Conservation (phyloP, 2,113 vertebrate genomes). For the Microtus ochrogaster region DNA sequence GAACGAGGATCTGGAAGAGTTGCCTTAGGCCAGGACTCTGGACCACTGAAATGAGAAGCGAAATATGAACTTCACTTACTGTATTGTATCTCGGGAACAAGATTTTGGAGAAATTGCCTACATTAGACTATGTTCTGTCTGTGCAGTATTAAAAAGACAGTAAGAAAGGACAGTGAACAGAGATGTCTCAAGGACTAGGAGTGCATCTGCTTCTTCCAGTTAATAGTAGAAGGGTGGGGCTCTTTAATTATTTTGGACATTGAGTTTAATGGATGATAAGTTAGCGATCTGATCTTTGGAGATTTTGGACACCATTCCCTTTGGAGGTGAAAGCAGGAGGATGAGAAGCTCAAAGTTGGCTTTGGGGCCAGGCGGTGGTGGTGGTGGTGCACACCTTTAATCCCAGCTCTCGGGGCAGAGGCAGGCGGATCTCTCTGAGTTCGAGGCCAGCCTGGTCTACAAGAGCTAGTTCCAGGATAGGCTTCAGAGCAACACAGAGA, state of each 20-base stretch:
- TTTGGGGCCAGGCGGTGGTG: neutral
- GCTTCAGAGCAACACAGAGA: neutral
- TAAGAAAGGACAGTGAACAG: neutral
- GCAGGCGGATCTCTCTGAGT: neutral
- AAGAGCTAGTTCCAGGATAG: neutral
- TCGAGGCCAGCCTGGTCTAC: neutral
- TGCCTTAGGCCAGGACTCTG: slow-evolving; percentile 6
- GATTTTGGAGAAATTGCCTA: slow-evolving; percentile 31
- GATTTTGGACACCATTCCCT: slow-evolving; percentile 54
- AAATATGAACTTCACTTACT: neutral
- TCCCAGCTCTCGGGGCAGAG: neutral
- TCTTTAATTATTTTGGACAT: slow-evolving; percentile 24
- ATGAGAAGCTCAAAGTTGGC: neutral
- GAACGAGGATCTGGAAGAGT: slow-evolving; percentile 38
- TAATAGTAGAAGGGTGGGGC: neutral
- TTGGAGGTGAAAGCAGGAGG: neutral
- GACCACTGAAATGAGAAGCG: slow-evolving; percentile 20
- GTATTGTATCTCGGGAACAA: neutral
- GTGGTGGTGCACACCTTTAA: neutral
- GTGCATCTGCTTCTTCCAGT: neutral
- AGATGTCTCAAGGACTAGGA: neutral
- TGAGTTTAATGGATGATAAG: slow-evolving; percentile 50
- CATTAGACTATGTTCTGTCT: neutral
- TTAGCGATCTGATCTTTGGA: slow-evolving; percentile 19
- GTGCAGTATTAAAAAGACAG: neutral